Base-by-base conservation (phyloP, 2,113 vertebrate species). In the Tamias sibiricus region DNA sequence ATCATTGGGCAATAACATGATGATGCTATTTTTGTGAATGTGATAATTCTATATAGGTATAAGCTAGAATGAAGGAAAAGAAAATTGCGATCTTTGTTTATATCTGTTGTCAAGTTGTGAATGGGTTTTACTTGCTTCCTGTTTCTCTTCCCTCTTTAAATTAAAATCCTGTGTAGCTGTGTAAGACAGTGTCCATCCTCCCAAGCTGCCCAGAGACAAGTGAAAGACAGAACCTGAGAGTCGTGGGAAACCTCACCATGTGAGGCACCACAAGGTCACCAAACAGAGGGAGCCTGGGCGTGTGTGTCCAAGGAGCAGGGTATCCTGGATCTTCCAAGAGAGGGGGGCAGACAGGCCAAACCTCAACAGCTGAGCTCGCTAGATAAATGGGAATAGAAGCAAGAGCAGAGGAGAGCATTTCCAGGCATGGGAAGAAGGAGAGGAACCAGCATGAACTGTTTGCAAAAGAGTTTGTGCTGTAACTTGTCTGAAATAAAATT, bases 141-240 rank as follows among this genome's bases (percentile, higher is more conserved):
- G 26, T n/a, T 16, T 8, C 20, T 16, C 20, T 54, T 16, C 24
- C 20, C 4, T 30, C 7, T 9, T 24, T 22, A 4, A 7, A 2
- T 35, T 66, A 20, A 10, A 6, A 62, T 4, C 32, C 49, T 2
- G n/a, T 4, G 5, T 9, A 42, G 17, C 16, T 28, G 10, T 13
- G 24, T 1, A 72, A 68, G 37, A 66, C 13, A 20, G n/a, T 24
- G 35, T 6, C 1, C 4, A 0, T 40, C 42, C 49, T 19, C 22
- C 1, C 0, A 1, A 19, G 32, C 3, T 8, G 32, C 47, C 10
- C 30, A 1, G 47, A 10, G 57, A 10, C 8, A 1, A 11, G n/a
- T 2, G 22, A 44, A 9, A 64, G 52, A 37, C 35, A 10, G 22
- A n/a, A 4, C 19, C 54, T 13, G 24, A 30, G 64, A n/a, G 47